Conservation (phyloP, 2,888 invertebrate species). For the Leistus spinibarbis region DNA sequence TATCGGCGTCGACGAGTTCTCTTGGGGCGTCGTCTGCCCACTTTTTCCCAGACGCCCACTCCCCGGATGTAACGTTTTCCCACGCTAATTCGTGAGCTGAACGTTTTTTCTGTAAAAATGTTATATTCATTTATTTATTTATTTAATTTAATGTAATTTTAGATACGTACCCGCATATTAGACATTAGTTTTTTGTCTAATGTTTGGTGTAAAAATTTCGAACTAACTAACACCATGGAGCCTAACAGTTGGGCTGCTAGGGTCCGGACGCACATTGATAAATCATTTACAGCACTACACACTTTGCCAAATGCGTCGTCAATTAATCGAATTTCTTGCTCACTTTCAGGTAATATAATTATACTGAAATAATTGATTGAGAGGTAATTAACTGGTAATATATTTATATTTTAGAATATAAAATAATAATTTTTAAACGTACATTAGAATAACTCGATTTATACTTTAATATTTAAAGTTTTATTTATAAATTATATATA, state of each 20-base stretch:
- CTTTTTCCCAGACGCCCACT: slow-evolving; percentile 91
- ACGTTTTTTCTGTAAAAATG: slow-evolving; percentile 68
- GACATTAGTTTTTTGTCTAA: slow-evolving; percentile 98
- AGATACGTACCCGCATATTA: slow-evolving; percentile 76
- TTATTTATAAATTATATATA: too few species aligned
- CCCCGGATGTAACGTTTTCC: slow-evolving; percentile 81
- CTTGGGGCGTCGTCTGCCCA: slow-evolving; percentile 85
- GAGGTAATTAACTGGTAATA: slow-evolving; percentile 44
- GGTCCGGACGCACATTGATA: slow-evolving; percentile 86
- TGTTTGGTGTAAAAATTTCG: slow-evolving; percentile 91
- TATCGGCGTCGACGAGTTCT: slow-evolving; percentile 75
- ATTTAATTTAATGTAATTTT: not conserved
- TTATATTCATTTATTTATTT: slow-evolving; percentile 3
- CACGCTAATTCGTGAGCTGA: slow-evolving; percentile 86
- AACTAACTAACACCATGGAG: slow-evolving; percentile 83
- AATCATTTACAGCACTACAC: slow-evolving; percentile 91
- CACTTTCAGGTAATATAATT: slow-evolving; percentile 72
- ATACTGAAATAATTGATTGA: slow-evolving; percentile 61
- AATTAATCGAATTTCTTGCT: slow-evolving; percentile 85
- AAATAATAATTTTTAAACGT: not conserved
- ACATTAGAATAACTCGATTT: too few species aligned
- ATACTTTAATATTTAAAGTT: too few species aligned
- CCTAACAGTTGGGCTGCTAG: slow-evolving; percentile 87
- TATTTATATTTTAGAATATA: not conserved
- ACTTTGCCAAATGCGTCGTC: slow-evolving; percentile 97